phyloP scores from a whole-genome alignment of 2,113 vertebrate species.

The Phyllostomus discolor region DNA sequence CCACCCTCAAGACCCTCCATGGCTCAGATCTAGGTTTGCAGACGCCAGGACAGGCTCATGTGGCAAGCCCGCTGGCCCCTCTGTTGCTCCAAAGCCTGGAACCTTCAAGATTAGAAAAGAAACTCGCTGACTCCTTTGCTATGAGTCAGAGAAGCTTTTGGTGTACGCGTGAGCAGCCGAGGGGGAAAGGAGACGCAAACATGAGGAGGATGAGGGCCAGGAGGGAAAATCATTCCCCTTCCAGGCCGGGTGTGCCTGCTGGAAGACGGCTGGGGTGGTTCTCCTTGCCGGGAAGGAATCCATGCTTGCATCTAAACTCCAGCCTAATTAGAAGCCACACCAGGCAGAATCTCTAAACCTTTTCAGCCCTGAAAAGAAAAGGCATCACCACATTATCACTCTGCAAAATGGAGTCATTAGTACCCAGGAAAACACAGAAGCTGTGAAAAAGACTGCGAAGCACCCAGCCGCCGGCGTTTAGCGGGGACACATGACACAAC shows the following conservation, averaged over 20 bases:
- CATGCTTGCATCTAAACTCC: slow-evolving; percentile 23
- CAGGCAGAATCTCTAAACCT: slow-evolving; percentile 37
- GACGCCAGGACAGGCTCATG: background rate
- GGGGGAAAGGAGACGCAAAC: background rate
- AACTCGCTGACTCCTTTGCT: background rate
- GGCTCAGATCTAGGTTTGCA: background rate
- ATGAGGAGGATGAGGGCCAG: background rate
- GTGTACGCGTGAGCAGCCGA: background rate
- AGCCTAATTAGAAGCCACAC: slow-evolving; percentile 47
- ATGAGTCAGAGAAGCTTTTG: background rate
- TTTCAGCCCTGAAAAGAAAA: slow-evolving; percentile 42
- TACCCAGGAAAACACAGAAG: slow-evolving; percentile 32
- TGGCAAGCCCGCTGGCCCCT: background rate
- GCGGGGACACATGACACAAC: background rate
- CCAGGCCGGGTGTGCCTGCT: background rate
- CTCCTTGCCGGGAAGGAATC: slow-evolving; percentile 43
- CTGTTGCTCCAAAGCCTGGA: background rate
- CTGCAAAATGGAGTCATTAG: slow-evolving; percentile 57
- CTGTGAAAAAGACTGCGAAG: slow-evolving; percentile 42
- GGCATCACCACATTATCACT: slow-evolving; percentile 45
- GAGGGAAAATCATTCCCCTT: background rate
- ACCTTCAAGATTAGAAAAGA: background rate
- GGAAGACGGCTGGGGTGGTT: background rate
- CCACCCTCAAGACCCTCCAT: background rate
- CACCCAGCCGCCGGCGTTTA: background rate